A percentile compares a stretch with the other conserved stretches of the same genome.
phyloP scores from a whole-genome alignment of 2,888 invertebrate genomes.

The Andrena minutula region DNA sequence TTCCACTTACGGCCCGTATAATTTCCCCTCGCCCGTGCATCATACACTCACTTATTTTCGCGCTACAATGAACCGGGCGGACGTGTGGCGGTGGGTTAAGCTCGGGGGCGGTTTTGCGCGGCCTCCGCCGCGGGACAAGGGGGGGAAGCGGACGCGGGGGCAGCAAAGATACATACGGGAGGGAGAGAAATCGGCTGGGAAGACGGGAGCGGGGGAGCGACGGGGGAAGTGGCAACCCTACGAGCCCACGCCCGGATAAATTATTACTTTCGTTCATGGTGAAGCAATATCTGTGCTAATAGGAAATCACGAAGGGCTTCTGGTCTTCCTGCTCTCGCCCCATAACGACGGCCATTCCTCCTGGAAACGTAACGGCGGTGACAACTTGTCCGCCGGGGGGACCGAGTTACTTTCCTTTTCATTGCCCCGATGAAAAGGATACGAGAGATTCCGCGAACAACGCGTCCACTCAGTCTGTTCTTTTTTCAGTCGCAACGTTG shows the following conservation, averaged over 20 bases:
- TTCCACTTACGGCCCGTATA: constrained; percentile 78
- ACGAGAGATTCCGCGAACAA: constrained; percentile 48
- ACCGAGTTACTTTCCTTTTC: constrained; percentile 44
- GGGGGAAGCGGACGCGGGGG: constrained; percentile 2
- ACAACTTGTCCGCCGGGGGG: constrained; percentile 45
- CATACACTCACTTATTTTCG: constrained; percentile 83
- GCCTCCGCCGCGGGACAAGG: constrained; percentile 40
- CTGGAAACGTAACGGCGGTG: constrained; percentile 42
- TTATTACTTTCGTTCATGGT: constrained; percentile 79
- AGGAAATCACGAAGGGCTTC: constrained; percentile 79
- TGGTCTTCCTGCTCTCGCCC: constrained; percentile 52
- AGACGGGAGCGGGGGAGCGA: constrained; percentile 27
- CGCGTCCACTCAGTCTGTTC: constrained; percentile 13
- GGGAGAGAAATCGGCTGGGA: constrained; percentile 15
- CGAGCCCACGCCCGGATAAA: constrained; percentile 76
- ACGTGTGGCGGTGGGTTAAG: constrained; percentile 72
- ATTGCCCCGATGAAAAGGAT: constrained; percentile 33
- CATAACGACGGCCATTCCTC: constrained; percentile 36
- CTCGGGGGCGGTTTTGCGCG: constrained; percentile 63
- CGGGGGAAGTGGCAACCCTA: constrained; percentile 54
- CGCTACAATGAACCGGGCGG: constrained; percentile 79
- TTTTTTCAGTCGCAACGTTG: background rate
- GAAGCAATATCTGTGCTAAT: constrained; percentile 81
- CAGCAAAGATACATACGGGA: constrained; percentile 29
- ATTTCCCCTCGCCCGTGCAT: constrained; percentile 80